Evolutionary conservation across 2,888 invertebrate species (phyloP), one percentile per base, ranked within the genome.

Genomic region (Tethea ocularis): DNA sequence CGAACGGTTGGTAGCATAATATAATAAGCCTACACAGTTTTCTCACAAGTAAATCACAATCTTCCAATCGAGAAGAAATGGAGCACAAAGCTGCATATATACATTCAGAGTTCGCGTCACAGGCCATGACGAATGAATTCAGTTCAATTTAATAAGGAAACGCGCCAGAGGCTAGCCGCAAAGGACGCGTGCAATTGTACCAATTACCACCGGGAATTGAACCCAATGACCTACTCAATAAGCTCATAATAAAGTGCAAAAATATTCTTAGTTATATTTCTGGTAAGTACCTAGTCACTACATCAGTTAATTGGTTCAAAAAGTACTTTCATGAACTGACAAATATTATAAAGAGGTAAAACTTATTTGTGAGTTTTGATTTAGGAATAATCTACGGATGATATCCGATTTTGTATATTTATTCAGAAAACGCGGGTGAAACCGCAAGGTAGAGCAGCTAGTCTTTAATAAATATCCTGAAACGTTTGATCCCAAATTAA

Each of bases 111-210:
- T 57, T 58, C 58, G 53, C 57, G 56, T 59, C 63, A 59, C 57
- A 57, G 41, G 53, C 57, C 66, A 57, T 66, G 67, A 41, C 52
- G 52, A 46, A 56, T 56, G 66, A 76, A 78, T 76, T 78, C 70
- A 67, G 66, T 64, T 62, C 72, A 78, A 78, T 80, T 81, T 82
- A 84, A 82, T 79, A 80, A 84, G 86, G 83, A 85, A 80, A 75
- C 73, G 64, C 57, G 64, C 57, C 61, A 57, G 63, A 65, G 61
- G 64, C 68, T 60, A 11, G 13, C 22, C 22, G 54, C 36, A 84
- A 80, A 86, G 86, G 87, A 86, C 87, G 84, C 78, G 61, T 76
- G 77, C 88, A 89, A 89, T 89, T 89, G 87, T 68, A 68, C 73
- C 85, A 83, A 89, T 88, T 87, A 88, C 75, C 63, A 61, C 57